A percentile compares a stretch with the other conserved stretches of the same genome.
These are phyloP conservation scores for Crocodylus rhombifer DNA, from an alignment of 2,797 vertebrate species.

Conservation along the genomic window DNA sequence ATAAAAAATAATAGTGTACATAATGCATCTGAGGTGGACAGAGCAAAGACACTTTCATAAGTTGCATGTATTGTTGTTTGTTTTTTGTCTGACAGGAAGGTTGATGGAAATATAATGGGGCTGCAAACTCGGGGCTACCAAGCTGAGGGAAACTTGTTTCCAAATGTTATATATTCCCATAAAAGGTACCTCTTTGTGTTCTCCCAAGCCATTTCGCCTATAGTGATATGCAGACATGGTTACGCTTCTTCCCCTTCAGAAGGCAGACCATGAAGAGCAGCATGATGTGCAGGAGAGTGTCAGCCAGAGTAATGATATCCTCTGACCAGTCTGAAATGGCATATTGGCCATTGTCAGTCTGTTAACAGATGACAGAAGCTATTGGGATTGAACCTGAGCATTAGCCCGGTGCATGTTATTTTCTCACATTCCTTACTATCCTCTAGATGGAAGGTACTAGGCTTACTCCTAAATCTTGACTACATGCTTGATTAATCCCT, in stretches of 20 bases:
- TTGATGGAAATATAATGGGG: neutral
- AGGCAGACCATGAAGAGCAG: too few relatives aligned
- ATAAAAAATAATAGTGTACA: too few relatives aligned
- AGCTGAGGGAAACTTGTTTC: too few relatives aligned
- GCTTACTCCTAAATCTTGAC: fast-evolving
- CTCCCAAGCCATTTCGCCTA: too few relatives aligned
- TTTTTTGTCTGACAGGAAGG: neutral
- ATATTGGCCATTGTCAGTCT: neutral
- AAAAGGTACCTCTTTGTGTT: too few relatives aligned
- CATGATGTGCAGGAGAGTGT: too few relatives aligned
- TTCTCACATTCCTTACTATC: neutral
- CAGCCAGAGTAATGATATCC: neutral
- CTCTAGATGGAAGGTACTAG: neutral
- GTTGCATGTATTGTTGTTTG: too few relatives aligned
- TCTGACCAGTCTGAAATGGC: neutral
- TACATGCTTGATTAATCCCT: neutral
- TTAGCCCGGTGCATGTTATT: neutral
- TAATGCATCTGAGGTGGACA: too few relatives aligned
- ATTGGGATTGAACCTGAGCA: neutral
- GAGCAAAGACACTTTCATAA: too few relatives aligned
- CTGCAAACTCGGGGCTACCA: neutral
- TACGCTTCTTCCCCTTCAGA: too few relatives aligned
- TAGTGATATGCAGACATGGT: too few relatives aligned
- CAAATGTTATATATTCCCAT: too few relatives aligned
- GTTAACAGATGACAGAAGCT: neutral